A percentile compares a stretch with the other conserved stretches of the same genome.
These are phyloP conservation scores for Lutraria rhynchaena DNA, from an alignment of 1,140 invertebrate species.

Conservation along the genomic window DNA sequence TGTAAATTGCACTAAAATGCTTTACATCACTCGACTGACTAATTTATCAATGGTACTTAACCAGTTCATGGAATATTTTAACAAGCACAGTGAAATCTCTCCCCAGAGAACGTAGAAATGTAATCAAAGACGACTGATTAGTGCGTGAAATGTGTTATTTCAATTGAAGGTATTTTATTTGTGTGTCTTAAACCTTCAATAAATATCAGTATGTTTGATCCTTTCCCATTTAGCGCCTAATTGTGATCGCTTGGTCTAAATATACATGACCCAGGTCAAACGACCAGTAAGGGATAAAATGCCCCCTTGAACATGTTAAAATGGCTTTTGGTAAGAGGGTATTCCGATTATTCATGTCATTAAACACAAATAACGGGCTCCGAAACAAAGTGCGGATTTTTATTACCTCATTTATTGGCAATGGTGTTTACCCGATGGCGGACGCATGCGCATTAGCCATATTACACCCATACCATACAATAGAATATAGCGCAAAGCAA, in stretches of 20 bases:
- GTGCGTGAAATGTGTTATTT: too few relatives aligned
- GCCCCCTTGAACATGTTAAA: constrained; percentile 36
- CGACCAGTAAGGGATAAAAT: constrained; percentile 9
- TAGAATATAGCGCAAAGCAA: too few relatives aligned
- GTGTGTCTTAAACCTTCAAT: not conserved
- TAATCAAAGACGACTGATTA: too few relatives aligned
- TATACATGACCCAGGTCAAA: constrained; percentile 37
- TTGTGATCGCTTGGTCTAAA: constrained; percentile 5
- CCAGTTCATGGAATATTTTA: too few relatives aligned
- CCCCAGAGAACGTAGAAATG: too few relatives aligned
- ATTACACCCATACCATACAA: too few relatives aligned
- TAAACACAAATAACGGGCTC: constrained; percentile 32
- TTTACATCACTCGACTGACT: too few relatives aligned
- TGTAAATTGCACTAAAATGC: too few relatives aligned
- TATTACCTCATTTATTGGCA: constrained; percentile 14
- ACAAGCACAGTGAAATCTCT: too few relatives aligned
- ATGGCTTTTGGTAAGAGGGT: constrained; percentile 23
- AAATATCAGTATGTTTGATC: constrained; percentile 19
- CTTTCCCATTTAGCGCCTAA: constrained; percentile 7
- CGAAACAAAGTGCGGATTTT: constrained; percentile 15
- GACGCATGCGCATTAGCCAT: constrained; percentile 23
- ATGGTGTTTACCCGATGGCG: constrained; percentile 20
- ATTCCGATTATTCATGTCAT: constrained; percentile 23
- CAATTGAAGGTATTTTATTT: constrained; percentile 1
- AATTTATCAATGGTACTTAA: too few relatives aligned